Evolutionary conservation across 1,140 invertebrate species (phyloP).

Genomic region (Diachasma alloeum): DNA sequence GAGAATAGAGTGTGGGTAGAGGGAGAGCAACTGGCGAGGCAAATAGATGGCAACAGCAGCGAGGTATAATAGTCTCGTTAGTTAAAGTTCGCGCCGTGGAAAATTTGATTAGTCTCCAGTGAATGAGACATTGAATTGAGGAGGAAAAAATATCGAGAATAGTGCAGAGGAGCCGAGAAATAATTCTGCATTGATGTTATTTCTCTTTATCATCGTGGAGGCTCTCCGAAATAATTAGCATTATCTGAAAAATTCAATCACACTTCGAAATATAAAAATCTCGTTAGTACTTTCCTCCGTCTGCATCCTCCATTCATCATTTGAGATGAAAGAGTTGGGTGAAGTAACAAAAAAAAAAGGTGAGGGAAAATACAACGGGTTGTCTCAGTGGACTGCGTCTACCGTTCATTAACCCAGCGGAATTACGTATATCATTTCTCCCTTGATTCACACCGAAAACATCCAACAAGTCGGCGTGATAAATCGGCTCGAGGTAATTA

Average conservation of each 20-base stretch:
- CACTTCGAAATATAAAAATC: not conserved
- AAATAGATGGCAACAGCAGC: not conserved
- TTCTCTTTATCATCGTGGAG: not conserved
- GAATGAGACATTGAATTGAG: not conserved
- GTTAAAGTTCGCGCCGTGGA: not conserved
- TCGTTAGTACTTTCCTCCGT: not conserved
- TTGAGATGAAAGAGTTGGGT: not conserved
- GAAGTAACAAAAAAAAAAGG: not conserved
- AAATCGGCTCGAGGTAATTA: not conserved
- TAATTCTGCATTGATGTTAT: not conserved
- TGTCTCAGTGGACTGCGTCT: not conserved
- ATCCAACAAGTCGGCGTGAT: not conserved
- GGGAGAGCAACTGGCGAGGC: not conserved
- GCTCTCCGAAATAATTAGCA: not conserved
- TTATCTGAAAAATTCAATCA: not conserved
- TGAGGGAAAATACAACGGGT: not conserved
- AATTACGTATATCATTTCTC: not conserved
- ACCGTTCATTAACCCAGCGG: not conserved
- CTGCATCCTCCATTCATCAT: not conserved
- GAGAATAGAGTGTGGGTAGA: not conserved
- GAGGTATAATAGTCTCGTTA: not conserved
- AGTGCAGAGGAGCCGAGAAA: not conserved
- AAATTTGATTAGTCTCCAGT: not conserved
- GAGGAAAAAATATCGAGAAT: not conserved
- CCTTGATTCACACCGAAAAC: not conserved